Base-by-base conservation (phyloP, 92 coral and sea anemone genomes). In the Paramuricea clavata region DNA sequence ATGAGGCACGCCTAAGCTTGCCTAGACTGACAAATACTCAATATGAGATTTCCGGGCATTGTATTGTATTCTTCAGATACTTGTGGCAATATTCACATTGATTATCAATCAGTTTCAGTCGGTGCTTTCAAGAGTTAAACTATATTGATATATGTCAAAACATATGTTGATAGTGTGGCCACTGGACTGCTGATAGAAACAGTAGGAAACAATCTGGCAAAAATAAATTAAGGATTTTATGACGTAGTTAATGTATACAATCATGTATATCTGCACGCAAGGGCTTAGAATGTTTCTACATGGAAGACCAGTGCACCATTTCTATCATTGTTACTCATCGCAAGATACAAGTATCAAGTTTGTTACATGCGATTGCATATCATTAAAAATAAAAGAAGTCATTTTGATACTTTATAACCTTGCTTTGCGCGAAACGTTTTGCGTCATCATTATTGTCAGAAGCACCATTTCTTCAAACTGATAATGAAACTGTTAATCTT, bases 41-140 rank as follows among this genome's bases (percentile, higher is more conserved):
- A 65, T 33, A 13, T 65, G 21, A 65, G 16, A 65, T 65, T 65
- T 65, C 72, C 72, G 72, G 72, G 15, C 72, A 65, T 28, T 65
- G 72, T 65, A 28, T 65, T 65, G 31, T 60, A 6, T 21, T 3
- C 68, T 22, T 60, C 68, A 60, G n/a, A 60, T 25, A 30, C 68
- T 3, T 60, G n/a, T n/a, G n/a, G n/a, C n/a, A n/a, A n/a, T 31
- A 2, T 65, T 65, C 21, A 12, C 39, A 65, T 65, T 65, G 72
- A 28, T 28, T 31, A 54, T 3, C 17, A 54, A 54, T 21, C 27
- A 30, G 41, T 26, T 65, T 39, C 21, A 28, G 39, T 39, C 0
- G 9, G 41, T 65, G 39, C 35, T 31, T 31, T 11, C n/a, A 65
- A 13, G 28, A 28, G 72, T 65, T 17, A 31, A 26, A 65, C 17